A percentile compares a stretch with the other conserved stretches of the same genome.
phyloP scores from a whole-genome alignment of 1,140 invertebrate genomes.

The Idris sp. region DNA sequence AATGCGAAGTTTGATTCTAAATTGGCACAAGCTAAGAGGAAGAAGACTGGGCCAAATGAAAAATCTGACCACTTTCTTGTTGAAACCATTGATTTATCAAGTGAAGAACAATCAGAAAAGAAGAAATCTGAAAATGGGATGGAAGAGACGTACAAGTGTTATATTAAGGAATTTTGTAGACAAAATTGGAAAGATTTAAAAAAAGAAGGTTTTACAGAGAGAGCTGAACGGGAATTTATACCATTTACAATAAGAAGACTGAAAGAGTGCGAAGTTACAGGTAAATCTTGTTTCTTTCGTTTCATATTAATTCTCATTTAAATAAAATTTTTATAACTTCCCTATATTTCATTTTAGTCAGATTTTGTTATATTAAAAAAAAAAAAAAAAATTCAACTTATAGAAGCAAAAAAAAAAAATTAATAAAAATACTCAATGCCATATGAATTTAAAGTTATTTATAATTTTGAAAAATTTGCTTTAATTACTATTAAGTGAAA shows the following conservation, averaged over 20 bases:
- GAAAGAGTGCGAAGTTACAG: constrained; percentile 32
- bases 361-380: too few relatives aligned
- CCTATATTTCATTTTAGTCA: too few relatives aligned
- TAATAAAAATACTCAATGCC: too few relatives aligned
- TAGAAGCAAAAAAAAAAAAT: too few relatives aligned
- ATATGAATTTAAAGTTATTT: too few relatives aligned
- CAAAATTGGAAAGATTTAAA: not conserved
- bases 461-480: too few relatives aligned
- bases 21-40: not conserved
- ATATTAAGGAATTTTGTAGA: constrained; percentile 22
- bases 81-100: not conserved
- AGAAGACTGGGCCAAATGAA: not conserved
- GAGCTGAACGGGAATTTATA: constrained; percentile 6
- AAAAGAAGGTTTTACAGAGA: constrained; percentile 15
- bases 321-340: too few relatives aligned
- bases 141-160: constrained; percentile 4
- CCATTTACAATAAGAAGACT: constrained; percentile 8
- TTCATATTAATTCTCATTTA: too few relatives aligned
- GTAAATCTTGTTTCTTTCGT: constrained; percentile 15
- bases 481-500: too few relatives aligned
- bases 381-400: too few relatives aligned
- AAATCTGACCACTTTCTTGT: not conserved
- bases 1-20: not conserved
- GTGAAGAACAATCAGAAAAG: not conserved
- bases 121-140: not conserved